Evolutionary conservation across 2,888 invertebrate genomes (phyloP).

Genomic region (Eupeodes latifasciatus): DNA sequence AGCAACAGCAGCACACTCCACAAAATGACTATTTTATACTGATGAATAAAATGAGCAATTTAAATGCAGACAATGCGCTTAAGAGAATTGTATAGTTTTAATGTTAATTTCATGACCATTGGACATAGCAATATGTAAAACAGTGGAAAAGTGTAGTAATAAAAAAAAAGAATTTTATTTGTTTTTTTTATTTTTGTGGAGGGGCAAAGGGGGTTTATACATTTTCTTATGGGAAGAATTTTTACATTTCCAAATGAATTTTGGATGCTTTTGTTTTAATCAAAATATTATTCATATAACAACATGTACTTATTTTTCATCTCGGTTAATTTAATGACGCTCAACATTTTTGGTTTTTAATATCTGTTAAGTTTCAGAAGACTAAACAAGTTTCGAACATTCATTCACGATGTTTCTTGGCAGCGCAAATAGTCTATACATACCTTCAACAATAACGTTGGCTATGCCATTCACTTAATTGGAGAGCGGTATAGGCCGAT

Average conservation of each 20-base stretch:
- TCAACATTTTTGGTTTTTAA: too few relatives aligned
- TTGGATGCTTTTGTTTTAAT: background rate
- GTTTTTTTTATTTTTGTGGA: background rate
- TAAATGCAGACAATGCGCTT: constrained; percentile 67
- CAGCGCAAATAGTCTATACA: too few relatives aligned
- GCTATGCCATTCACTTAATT: too few relatives aligned
- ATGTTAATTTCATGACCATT: constrained; percentile 59
- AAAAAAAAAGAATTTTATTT: background rate
- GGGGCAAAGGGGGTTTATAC: background rate
- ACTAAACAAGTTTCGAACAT: too few relatives aligned
- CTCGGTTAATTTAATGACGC: too few relatives aligned
- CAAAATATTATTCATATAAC: background rate
- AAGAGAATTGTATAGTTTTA: constrained; percentile 39
- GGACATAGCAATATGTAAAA: background rate
- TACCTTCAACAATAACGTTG: too few relatives aligned
- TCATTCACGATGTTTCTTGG: too few relatives aligned
- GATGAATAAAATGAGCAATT: constrained; percentile 68
- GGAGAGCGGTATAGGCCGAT: too few relatives aligned
- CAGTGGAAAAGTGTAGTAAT: background rate
- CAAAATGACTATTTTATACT: constrained; percentile 41
- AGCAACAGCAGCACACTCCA: constrained; percentile 46
- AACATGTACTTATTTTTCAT: background rate
- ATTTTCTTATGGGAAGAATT: too few relatives aligned
- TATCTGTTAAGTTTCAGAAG: too few relatives aligned
- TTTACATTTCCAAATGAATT: background rate